A percentile compares a stretch with the other conserved stretches of the same genome.
Evolutionary conservation across 2,888 invertebrate species (phyloP).

Genomic region (Campaea margaritaria): DNA sequence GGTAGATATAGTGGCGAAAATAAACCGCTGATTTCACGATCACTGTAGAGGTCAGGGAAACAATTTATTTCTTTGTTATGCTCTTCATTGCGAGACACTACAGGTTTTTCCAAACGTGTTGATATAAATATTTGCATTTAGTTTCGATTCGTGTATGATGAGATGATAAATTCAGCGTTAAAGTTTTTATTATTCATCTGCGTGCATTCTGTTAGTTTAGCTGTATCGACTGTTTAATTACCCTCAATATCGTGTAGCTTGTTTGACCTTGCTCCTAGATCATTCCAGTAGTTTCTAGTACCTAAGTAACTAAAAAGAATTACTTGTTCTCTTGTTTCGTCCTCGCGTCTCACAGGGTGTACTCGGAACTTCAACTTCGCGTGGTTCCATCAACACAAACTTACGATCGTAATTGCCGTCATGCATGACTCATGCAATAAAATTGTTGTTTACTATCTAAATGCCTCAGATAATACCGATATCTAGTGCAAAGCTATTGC

Average conservation of each 20-base stretch:
- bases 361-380: constrained; percentile 17
- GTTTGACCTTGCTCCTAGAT: constrained; percentile 19
- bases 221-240: neutral
- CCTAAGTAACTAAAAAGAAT: neutral
- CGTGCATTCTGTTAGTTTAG: neutral
- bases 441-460: constrained; percentile 41
- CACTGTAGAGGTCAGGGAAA: constrained; percentile 38
- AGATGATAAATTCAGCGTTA: no score
- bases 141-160: neutral
- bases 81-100: constrained; percentile 22
- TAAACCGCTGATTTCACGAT: constrained; percentile 33
- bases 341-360: constrained; percentile 26
- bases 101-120: constrained; percentile 10
- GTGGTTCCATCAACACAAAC: constrained; percentile 38
- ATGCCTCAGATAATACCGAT: constrained; percentile 32
- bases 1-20: constrained; percentile 21
- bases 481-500: constrained; percentile 19
- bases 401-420: constrained; percentile 34
- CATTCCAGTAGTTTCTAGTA: constrained; percentile 13
- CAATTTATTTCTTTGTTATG: constrained; percentile 34
- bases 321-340: constrained; percentile 13
- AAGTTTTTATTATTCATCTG: neutral
- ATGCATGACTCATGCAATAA: constrained; percentile 38
- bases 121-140: constrained; percentile 10
- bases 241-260: neutral